A percentile compares a stretch with the other conserved stretches of the same genome.
Conservation (phyloP, 2,888 invertebrate species). For the Latrodectus hesperus region DNA sequence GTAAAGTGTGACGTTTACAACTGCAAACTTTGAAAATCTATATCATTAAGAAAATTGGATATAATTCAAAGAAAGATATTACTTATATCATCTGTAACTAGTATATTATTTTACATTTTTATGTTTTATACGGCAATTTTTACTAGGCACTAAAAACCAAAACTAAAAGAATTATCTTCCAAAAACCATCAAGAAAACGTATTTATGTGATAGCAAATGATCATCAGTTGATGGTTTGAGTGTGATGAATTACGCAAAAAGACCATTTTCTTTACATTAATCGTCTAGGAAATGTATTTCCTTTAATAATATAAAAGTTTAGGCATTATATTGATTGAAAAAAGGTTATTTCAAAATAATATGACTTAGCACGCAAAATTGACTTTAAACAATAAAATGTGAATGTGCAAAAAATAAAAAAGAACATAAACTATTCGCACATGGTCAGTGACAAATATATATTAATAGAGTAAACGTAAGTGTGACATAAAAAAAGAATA, state of each 20-base stretch:
- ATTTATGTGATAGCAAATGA: slow-evolving; percentile 8
- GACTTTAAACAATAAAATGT: neutral
- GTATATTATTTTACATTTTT: neutral
- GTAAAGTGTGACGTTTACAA: too few relatives aligned
- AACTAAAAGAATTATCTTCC: neutral
- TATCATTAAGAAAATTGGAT: neutral
- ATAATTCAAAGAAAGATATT: neutral
- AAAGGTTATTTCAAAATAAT: neutral
- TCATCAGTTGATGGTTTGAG: neutral
- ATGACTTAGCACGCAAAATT: neutral
- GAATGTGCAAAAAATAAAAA: neutral
- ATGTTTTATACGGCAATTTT: neutral
- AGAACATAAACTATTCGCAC: neutral
- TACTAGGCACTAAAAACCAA: neutral
- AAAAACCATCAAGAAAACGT: neutral
- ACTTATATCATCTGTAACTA: neutral
- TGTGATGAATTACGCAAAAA: neutral
- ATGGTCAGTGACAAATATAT: neutral
- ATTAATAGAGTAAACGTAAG: too few relatives aligned
- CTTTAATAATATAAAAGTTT: too few relatives aligned
- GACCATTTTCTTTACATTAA: neutral
- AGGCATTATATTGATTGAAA: neutral
- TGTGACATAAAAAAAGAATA: too few relatives aligned
- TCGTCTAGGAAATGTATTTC: too few relatives aligned
- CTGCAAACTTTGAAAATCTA: neutral